Percentiles rank a stretch among this genome's conserved stretches.
phyloP scores from a whole-genome alignment of 2,888 invertebrate genomes.

The Isoperla grammatica region DNA sequence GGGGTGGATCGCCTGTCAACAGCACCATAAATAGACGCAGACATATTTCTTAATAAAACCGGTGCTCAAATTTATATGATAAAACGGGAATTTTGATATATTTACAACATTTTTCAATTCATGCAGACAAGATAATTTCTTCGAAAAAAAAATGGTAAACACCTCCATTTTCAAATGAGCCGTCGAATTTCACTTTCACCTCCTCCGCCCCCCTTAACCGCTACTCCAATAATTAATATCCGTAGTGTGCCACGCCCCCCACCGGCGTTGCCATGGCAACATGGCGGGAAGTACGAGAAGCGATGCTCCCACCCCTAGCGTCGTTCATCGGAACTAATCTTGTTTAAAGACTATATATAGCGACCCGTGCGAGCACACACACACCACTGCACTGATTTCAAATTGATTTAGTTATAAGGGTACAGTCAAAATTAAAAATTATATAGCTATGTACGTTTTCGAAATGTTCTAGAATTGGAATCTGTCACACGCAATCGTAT shows the following conservation, averaged over 20 bases:
- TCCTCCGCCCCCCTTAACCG: not conserved
- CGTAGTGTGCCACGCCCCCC: not conserved
- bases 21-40: no score
- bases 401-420: constrained; percentile 5
- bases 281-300: not conserved
- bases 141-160: not conserved
- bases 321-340: constrained; percentile 4
- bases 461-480: no score
- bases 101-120: not conserved
- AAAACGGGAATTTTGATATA: not conserved
- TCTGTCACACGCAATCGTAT: no score
- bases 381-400: constrained; percentile 2
- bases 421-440: not conserved
- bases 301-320: not conserved
- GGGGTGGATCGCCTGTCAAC: no score
- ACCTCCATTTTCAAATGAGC: constrained; percentile 4
- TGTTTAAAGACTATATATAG: not conserved
- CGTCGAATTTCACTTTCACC: not conserved
- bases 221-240: constrained; percentile 8
- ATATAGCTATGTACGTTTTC: no score
- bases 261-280: not conserved
- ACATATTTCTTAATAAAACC: no score
- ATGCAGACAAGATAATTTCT: not conserved
- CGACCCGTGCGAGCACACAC: not conserved
- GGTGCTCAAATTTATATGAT: no score